Evolutionary conservation across 2,113 vertebrate genomes (phyloP), one percentile per base, ranked within the genome.

Genomic region (Talpa occidentalis): DNA sequence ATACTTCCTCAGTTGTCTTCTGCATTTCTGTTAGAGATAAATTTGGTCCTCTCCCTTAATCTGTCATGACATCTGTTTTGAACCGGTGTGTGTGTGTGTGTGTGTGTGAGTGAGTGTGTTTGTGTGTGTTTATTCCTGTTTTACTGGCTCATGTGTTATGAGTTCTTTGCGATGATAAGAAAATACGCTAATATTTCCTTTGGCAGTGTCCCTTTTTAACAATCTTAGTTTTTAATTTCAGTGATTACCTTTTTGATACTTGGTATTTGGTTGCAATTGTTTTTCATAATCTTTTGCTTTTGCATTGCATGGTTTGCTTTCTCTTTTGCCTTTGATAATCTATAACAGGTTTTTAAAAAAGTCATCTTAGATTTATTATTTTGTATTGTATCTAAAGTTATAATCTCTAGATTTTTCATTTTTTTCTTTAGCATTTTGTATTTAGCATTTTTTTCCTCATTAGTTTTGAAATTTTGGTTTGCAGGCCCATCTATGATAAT

Each of bases 391-490:
- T 84, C 16, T 42, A n/a, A 76, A 59, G 44, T 42, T 44, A 88
- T 17, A 56, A 10, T 32, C 28, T 72, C 35, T 66, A 14, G 86
- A 73, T 62, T 90, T 91, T 93, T 22, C 49, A 2, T 19, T 69
- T 69, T 70, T 91, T 73, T 72, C 84, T 32, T 73, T n/a, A 78
- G 14, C 1, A n/a, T 93, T 5, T 88, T 78, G 6, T 42, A 62
- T 3, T 73, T 40, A 87, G 5, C 10, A 35, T 30, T 69, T 35
- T 6, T 60, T 47, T 67, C 1, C 17, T 60, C 42, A 4, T 47
- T 85, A 73, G 24, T 77, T 90, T 78, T 87, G 49, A 26, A 87
- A 67, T 79, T 94, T 93, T 42, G 19, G 30, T 56, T 88, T 88
- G 26, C 28, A 90, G 37, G 5, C 7, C 1, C 30, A 24, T n/a